Evolutionary conservation across 2,888 invertebrate genomes (phyloP), one percentile per base, ranked within the genome.

Genomic region (Keiferia lycopersicella): DNA sequence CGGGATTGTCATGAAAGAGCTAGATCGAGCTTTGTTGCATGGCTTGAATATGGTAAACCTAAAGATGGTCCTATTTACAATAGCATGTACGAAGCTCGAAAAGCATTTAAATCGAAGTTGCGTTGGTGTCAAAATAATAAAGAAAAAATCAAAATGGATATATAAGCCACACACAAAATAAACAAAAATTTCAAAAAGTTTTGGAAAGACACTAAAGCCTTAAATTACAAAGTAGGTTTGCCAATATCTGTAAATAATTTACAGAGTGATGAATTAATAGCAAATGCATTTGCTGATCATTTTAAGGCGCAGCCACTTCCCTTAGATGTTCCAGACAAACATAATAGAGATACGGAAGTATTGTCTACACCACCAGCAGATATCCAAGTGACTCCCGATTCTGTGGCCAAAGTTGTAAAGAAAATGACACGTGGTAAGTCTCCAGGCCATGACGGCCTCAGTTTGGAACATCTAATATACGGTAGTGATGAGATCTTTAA

Each of bases 401-500:
- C n/a, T 16, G 45, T 48, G 14, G 45, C 56, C 3, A 30, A 30
- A 2, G 56, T n/a, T 12, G 30, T 56, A 30, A 20, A 16, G 12
- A 56, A 10, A 0, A 56, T 56, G 56, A 30, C 56, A 16, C 41
- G 48, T 16, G 61, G 61, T 3, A 61, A 61, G 16, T 30, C 61
- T 48, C 48, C 61, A 22, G 61, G 61, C 14, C 61, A 61, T 41
- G 61, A 61, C 26, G 45, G 48, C 20, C 45, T 61, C n/a, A 56
- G 30, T n/a, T n/a, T 56, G 2, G 56, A 30, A n/a, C 56, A 56
- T 22, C 14, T 56, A n/a, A n/a, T 30, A 7, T 48, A 48, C 14
- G 45, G 45, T 2, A 48, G 16, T 48, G 16, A 48, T n/a, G 16
- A 48, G 16, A 48, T 48, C 30, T 56, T n/a, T n/a, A n/a, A 7